A percentile compares a stretch with the other conserved stretches of the same genome.
These are phyloP conservation scores for Schizotus pectinicornis DNA, from an alignment of 2,888 invertebrate species.

Conservation along the genomic window DNA sequence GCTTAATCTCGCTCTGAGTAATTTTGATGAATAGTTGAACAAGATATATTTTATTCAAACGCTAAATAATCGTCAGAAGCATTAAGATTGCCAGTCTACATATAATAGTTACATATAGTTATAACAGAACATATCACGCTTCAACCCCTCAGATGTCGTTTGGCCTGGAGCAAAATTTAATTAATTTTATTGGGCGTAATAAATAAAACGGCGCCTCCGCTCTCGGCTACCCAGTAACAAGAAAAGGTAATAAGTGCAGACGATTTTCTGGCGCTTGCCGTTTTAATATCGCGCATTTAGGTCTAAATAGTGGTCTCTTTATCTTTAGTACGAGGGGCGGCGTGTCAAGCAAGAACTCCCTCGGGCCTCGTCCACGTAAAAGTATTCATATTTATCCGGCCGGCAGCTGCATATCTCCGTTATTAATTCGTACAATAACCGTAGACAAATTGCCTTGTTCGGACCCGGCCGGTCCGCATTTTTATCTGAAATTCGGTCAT, in stretches of 20 bases:
- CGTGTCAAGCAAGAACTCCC: slow-evolving; percentile 33
- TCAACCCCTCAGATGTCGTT: too few relatives aligned
- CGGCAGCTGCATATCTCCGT: slow-evolving; percentile 38
- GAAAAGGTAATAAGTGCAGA: slow-evolving; percentile 26
- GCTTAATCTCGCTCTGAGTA: too few relatives aligned
- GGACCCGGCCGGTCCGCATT: slow-evolving; percentile 20
- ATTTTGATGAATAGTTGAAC: too few relatives aligned
- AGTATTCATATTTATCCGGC: slow-evolving; percentile 37
- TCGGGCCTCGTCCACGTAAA: slow-evolving; percentile 34
- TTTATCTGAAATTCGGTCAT: slow-evolving; percentile 28
- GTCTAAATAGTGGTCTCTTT: slow-evolving; percentile 35
- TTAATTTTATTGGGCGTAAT: slow-evolving; percentile 28
- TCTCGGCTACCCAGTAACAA: slow-evolving; percentile 23
- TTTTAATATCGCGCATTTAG: slow-evolving; percentile 26
- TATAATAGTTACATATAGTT: too few relatives aligned
- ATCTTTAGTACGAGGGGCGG: slow-evolving; percentile 32
- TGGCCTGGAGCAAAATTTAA: slow-evolving; percentile 5
- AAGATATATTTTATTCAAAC: too few relatives aligned
- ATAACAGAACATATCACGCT: too few relatives aligned
- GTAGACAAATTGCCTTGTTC: slow-evolving; percentile 34
- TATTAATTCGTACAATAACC: slow-evolving; percentile 39
- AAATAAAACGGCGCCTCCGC: slow-evolving; percentile 10
- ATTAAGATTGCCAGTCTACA: too few relatives aligned
- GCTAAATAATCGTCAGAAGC: too few relatives aligned
- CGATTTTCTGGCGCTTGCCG: slow-evolving; percentile 20